A percentile compares a stretch with the other conserved stretches of the same genome.
Conservation (phyloP, 2,888 invertebrate genomes). For the Diogma glabrata region DNA sequence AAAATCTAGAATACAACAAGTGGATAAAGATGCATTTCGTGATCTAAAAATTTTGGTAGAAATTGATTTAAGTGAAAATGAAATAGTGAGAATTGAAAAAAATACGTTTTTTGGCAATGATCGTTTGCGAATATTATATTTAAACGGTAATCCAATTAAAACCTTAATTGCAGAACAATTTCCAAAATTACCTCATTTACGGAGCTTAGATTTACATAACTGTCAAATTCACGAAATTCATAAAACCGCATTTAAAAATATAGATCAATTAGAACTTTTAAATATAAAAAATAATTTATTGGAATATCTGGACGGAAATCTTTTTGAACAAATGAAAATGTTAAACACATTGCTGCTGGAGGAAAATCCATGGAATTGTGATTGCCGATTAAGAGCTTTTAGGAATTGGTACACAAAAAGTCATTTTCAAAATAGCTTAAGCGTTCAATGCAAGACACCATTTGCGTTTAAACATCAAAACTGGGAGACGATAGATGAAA, state of each 20-base stretch:
- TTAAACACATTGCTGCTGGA: constrained; percentile 71
- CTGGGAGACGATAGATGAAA: constrained; percentile 65
- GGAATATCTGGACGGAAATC: constrained; percentile 51
- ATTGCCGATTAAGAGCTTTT: constrained; percentile 73
- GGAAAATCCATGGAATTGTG: constrained; percentile 84
- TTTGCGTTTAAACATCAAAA: constrained; percentile 51
- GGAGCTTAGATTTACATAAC: constrained; percentile 66
- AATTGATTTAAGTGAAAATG: constrained; percentile 76
- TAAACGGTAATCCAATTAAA: constrained; percentile 73
- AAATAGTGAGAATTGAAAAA: constrained; percentile 58
- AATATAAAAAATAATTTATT: constrained; percentile 73
- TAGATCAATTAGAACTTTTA: constrained; percentile 60
- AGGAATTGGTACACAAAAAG: constrained; percentile 72
- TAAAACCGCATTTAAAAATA: constrained; percentile 62
- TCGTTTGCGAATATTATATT: constrained; percentile 60
- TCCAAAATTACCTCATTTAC: constrained; percentile 66
- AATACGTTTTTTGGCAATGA: constrained; percentile 78
- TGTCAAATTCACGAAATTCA: constrained; percentile 67
- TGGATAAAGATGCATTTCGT: constrained; percentile 75
- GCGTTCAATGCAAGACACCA: constrained; percentile 63
- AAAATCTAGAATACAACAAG: constrained; percentile 59
- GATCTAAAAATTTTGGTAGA: constrained; percentile 77
- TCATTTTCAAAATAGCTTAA: constrained; percentile 58
- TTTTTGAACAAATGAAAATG: constrained; percentile 59
- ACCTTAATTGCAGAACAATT: constrained; percentile 65